These are phyloP conservation scores for Helarctos malayanus DNA, from an alignment of 2,797 vertebrate genomes.

Conservation along the genomic window DNA sequence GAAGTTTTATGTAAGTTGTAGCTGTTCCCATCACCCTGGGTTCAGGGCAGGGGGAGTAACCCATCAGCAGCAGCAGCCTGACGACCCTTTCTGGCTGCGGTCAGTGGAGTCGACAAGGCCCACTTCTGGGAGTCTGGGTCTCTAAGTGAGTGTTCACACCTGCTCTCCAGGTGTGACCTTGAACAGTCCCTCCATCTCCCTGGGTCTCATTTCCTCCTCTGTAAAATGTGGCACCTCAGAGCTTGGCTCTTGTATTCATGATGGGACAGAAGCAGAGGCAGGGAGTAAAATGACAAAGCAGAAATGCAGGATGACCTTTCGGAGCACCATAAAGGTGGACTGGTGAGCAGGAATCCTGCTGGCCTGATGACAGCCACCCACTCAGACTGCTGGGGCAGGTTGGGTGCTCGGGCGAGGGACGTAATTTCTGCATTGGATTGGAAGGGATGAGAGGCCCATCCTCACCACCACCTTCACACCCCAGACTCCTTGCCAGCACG, in stretches of 20 bases:
- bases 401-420: neutral
- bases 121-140: no score
- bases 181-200: neutral
- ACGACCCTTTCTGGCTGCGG: neutral
- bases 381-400: neutral
- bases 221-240: neutral
- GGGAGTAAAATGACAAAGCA: conserved; percentile 48
- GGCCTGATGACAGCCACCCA: neutral
- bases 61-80: no score
- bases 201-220: neutral
- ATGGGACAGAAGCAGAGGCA: neutral
- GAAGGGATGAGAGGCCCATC: neutral
- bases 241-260: neutral
- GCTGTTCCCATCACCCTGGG: neutral
- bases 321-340: neutral
- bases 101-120: neutral
- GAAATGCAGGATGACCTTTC: neutral
- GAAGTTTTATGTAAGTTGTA: neutral
- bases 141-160: neutral
- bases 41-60: neutral
- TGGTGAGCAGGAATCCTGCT: neutral
- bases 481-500: neutral
- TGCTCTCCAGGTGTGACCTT: neutral
- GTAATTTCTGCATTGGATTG: neutral
- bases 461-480: neutral